Percentiles rank a stretch among this genome's conserved stretches.
These are phyloP conservation scores for Hiodon alosoides DNA, from an alignment of 2,113 vertebrate species.

Conservation along the genomic window DNA sequence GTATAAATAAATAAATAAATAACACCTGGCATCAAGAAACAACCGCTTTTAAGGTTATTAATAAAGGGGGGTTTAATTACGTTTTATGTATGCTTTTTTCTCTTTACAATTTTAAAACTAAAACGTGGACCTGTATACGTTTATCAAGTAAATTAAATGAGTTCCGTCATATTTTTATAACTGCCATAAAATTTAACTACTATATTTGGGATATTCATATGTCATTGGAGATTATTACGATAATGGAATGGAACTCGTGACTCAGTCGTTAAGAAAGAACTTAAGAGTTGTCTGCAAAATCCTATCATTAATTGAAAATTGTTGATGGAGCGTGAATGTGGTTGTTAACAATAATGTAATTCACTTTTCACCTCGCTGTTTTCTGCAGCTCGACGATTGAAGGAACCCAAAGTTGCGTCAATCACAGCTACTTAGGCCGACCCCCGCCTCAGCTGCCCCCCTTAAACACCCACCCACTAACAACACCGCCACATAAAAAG, in stretches of 20 bases:
- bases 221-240: neutral
- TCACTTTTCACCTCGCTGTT: slow-evolving; percentile 3
- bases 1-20: too few relatives aligned
- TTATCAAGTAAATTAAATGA: too few relatives aligned
- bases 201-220: too few relatives aligned
- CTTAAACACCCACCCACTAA: neutral
- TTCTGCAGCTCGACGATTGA: neutral
- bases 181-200: too few relatives aligned
- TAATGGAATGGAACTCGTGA: neutral
- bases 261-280: neutral
- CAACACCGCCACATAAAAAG: too few relatives aligned
- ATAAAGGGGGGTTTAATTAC: too few relatives aligned
- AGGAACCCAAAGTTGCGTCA: slow-evolving; percentile 12
- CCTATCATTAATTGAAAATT: neutral
- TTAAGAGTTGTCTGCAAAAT: neutral
- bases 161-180: too few relatives aligned
- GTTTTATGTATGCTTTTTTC: too few relatives aligned
- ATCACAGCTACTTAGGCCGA: neutral
- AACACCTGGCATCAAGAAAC: too few relatives aligned
- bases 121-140: too few relatives aligned
- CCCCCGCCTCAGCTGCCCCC: neutral
- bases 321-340: neutral
- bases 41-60: too few relatives aligned
- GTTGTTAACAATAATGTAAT: neutral
- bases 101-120: too few relatives aligned